phyloP scores from a whole-genome alignment of 2,113 vertebrate genomes.

The Apistogramma diplotaenia region DNA sequence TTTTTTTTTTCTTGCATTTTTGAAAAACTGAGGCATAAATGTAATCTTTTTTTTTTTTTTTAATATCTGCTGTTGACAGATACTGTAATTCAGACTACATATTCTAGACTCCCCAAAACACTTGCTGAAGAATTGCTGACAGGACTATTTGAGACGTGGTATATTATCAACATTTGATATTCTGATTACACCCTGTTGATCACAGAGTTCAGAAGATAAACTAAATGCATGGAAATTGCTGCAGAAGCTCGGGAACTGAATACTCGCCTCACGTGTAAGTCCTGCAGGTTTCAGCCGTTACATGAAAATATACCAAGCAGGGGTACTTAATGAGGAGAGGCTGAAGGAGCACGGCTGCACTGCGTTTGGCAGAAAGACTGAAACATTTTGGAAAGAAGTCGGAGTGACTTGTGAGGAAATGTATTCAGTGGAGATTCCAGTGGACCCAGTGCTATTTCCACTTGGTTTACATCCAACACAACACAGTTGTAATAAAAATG shows the following conservation, averaged over 20 bases:
- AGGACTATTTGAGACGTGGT: too few relatives aligned
- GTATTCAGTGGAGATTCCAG: neutral
- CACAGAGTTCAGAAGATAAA: neutral
- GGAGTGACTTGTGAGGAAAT: neutral
- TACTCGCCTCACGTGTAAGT: neutral
- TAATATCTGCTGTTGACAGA: neutral
- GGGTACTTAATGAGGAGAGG: neutral
- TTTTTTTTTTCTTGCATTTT: too few relatives aligned
- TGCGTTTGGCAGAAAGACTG: neutral
- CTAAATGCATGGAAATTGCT: neutral
- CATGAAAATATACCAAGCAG: neutral
- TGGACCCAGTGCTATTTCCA: neutral
- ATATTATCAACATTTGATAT: neutral
- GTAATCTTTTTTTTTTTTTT: neutral
- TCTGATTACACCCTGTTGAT: neutral
- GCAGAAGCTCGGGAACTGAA: rapidly evolving
- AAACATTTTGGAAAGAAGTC: neutral
- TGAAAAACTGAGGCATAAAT: neutral
- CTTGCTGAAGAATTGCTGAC: neutral
- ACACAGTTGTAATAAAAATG: neutral
- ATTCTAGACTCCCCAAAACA: neutral
- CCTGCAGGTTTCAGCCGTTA: neutral
- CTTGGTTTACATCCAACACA: neutral
- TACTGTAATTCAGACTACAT: neutral
- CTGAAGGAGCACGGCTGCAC: neutral